Conservation (phyloP, 2,113 vertebrate genomes). For the Lathamus discolor region DNA sequence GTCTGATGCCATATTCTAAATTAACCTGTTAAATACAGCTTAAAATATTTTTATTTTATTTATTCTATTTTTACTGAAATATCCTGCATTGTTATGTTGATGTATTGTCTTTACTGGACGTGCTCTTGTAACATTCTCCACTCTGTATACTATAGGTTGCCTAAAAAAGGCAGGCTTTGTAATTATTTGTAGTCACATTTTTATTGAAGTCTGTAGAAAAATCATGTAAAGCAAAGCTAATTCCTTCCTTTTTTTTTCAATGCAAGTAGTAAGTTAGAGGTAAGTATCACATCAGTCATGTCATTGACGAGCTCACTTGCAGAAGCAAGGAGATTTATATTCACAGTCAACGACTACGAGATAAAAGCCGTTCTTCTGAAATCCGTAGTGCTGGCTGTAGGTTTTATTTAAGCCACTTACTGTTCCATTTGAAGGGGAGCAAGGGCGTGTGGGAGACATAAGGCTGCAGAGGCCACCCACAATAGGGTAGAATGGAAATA, state of each 20-base stretch:
- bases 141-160: conserved; percentile 71
- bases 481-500: neutral
- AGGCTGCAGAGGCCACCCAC: neutral
- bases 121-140: conserved; percentile 69
- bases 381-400: conserved; percentile 21
- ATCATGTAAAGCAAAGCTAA: conserved; percentile 64
- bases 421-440: neutral
- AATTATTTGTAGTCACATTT: conserved; percentile 78
- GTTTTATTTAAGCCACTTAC: conserved; percentile 29
- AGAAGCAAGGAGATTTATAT: conserved; percentile 1
- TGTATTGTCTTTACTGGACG: conserved; percentile 71
- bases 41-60: conserved; percentile 98
- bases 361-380: conserved; percentile 42
- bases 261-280: conserved; percentile 52
- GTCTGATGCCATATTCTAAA: conserved; percentile 78
- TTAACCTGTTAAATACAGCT: conserved; percentile 83
- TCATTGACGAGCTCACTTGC: neutral
- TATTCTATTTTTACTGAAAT: conserved; percentile 98
- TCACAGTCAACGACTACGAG: neutral
- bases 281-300: conserved; percentile 19
- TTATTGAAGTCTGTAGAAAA: conserved; percentile 76
- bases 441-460: neutral
- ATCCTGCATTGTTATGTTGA: conserved; percentile 79
- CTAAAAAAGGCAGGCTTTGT: conserved; percentile 72
- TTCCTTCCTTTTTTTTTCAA: conserved; percentile 63